phyloP scores from a whole-genome alignment of 2,797 vertebrate species.

The Artibeus lituratus region DNA sequence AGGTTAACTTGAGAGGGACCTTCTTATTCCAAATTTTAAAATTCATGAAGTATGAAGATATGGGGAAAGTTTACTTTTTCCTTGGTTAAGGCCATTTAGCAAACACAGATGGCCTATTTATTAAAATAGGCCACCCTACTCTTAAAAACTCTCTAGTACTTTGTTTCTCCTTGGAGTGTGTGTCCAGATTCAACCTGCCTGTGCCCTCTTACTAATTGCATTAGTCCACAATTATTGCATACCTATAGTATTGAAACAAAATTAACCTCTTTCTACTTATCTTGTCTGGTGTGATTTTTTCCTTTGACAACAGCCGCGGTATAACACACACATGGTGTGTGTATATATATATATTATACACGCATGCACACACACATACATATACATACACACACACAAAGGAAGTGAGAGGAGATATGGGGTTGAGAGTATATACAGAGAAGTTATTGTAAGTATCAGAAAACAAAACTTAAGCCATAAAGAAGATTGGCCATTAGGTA shows the following conservation, averaged over 20 bases:
- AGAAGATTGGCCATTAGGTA: background rate
- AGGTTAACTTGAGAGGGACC: background rate
- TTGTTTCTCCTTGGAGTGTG: background rate
- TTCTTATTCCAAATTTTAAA: background rate
- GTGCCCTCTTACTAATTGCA: background rate
- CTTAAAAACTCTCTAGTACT: background rate
- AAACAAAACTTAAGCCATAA: background rate
- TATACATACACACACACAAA: background rate
- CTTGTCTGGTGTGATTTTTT: background rate
- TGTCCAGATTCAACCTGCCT: background rate
- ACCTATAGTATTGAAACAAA: background rate
- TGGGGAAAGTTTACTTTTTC: background rate
- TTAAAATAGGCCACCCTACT: background rate
- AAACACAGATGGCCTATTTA: background rate
- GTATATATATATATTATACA: background rate
- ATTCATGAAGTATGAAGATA: background rate
- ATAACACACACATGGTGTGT: background rate
- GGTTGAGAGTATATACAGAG: background rate
- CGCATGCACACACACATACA: background rate
- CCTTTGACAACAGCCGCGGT: background rate
- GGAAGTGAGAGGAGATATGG: background rate
- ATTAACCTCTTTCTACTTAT: background rate
- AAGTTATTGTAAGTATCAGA: background rate
- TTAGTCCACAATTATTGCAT: background rate
- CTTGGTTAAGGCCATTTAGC: background rate